These are phyloP conservation scores for Philaethria dido DNA, from an alignment of 2,888 invertebrate species.

Conservation along the genomic window DNA sequence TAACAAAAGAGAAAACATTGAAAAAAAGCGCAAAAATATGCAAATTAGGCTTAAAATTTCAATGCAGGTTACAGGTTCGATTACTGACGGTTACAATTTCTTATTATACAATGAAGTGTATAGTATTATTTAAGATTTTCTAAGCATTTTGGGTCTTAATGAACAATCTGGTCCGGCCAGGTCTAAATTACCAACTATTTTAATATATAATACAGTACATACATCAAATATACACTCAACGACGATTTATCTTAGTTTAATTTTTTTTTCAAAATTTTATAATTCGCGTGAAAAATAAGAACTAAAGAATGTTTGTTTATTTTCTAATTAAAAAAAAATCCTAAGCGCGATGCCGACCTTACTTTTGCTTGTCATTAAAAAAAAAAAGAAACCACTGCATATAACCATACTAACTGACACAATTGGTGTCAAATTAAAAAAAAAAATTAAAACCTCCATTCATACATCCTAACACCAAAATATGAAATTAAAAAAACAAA, in stretches of 20 bases:
- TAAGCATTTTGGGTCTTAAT: constrained; percentile 32
- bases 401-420: neutral
- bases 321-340: constrained; percentile 44
- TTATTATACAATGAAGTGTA: constrained; percentile 19
- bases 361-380: constrained; percentile 1
- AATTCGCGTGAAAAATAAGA: constrained; percentile 46
- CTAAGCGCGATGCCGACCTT: constrained; percentile 48
- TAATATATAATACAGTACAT: constrained; percentile 63
- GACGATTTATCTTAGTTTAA: constrained; percentile 38
- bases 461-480: neutral
- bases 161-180: constrained; percentile 66
- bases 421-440: neutral
- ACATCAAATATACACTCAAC: constrained; percentile 49
- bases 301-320: constrained; percentile 49
- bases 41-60: neutral
- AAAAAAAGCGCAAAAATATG: neutral
- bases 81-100: constrained; percentile 12
- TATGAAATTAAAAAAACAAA: neutral
- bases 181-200: constrained; percentile 59
- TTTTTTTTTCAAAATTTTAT: constrained; percentile 39
- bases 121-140: constrained; percentile 16
- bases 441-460: neutral
- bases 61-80: constrained; percentile 3
- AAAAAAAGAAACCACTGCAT: neutral
- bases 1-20: neutral